A percentile compares a stretch with the other conserved stretches of the same genome.
Conservation (phyloP, 2,888 invertebrate species). For the Mythimna ferrago region DNA sequence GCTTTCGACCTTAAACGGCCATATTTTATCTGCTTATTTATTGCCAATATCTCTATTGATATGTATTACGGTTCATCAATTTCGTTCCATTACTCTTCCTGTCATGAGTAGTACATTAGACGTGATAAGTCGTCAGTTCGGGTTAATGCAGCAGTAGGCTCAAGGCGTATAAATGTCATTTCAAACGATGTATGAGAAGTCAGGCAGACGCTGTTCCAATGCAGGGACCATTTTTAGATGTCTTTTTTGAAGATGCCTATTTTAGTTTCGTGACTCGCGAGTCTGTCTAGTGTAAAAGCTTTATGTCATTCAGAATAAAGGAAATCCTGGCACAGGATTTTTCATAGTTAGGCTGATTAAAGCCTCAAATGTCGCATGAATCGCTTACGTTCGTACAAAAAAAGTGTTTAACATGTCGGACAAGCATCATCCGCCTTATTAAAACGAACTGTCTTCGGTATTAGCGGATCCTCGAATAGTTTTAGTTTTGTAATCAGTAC, state of each 20-base stretch:
- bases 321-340: background rate
- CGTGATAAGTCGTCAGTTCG: constrained; percentile 41
- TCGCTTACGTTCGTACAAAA: no score
- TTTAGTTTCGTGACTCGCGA: background rate
- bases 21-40: constrained; percentile 88
- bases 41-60: constrained; percentile 77
- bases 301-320: background rate
- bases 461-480: no score
- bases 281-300: background rate
- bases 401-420: no score
- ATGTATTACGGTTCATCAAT: constrained; percentile 67
- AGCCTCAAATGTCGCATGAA: no score
- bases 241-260: background rate
- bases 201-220: background rate
- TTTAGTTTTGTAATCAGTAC: no score
- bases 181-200: constrained; percentile 13
- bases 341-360: background rate
- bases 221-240: background rate
- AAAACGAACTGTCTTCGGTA: no score
- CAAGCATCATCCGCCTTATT: no score
- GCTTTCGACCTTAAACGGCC: constrained; percentile 85
- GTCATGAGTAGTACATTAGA: constrained; percentile 41
- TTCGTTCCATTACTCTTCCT: constrained; percentile 56
- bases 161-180: constrained; percentile 26
- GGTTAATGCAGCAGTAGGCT: constrained; percentile 23